Base-by-base conservation (phyloP, 2,888 invertebrate species). In the Seira ritae region DNA sequence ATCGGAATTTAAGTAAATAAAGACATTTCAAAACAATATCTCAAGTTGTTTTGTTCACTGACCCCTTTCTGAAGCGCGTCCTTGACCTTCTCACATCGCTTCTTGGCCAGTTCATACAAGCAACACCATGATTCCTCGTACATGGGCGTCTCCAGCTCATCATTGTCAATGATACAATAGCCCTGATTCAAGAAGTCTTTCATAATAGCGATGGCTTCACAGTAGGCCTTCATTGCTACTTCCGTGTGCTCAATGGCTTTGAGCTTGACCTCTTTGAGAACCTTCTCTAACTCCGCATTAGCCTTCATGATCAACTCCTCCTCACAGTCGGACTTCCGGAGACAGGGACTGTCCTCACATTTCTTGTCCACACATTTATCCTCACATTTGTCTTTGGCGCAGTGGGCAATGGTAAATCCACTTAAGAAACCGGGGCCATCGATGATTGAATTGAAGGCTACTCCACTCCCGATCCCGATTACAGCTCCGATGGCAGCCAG, bases 61-160 rank as follows among this genome's bases (percentile, higher is more conserved):
- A 20, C 87, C 87, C 31, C 31, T 62, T 88, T 88, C 23, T 50
- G 37, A 65, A 88, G 37, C 12, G 88, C 88, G 22, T 88, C 88
- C 80, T 86, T 82, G 17, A 84, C 86, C 46, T 79, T 80, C 23
- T 84, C 87, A 77, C 87, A 88, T 2, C 88, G 83, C 67, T 87
- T 86, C 42, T 78, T 60, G 15, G 87, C 84, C 8, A 82, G 72
- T 23, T 86, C 84, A 75, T 87, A 86, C 4, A 89, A 83, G 46
- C 85, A 87, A 60, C 87, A 87, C 89, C 89, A 89, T 42, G 84
- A 55, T 79, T 89, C 88, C 68, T 89, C 89, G 42, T 86, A 89
- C n/a, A 76, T 70, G 1, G 89, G 89, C 2, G 89, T 84, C 22
- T 87, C 86, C 75, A 89, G 42, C 12, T 77, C 75, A 50, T 89